Evolutionary conservation across 2,888 invertebrate species (phyloP), one percentile per base, ranked within the genome.

Genomic region (Podotricha telesiphe): DNA sequence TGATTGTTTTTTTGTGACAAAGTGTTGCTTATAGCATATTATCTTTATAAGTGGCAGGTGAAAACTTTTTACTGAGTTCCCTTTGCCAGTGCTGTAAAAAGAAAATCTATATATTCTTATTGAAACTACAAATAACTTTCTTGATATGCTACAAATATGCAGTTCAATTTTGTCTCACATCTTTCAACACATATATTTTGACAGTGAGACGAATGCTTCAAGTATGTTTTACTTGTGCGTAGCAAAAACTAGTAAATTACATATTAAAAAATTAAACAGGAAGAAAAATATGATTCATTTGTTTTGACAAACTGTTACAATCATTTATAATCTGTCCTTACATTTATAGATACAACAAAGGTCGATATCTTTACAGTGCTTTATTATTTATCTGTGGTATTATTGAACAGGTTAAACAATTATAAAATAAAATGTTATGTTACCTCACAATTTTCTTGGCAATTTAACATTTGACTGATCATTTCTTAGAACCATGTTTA

Each of bases 401-500:
- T n/a, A 56, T 28, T 48, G 37, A 17, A 56, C 47, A n/a, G 20
- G 17, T 28, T 40, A 10, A 37, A 6, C 20, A 34, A 58, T 58
- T 3, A 7, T 53, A 22, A 22, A 22, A 58, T 22, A 40, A 15
- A 47, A n/a, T 42, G 10, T 19, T 22, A 59, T 22, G n/a, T 59
- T 34, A 50, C 19, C 19, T 19, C 11, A 50, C 13, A 17, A 37
- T 59, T 66, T 50, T 42, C 40, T 51, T 50, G 42, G 40, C 59
- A 51, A 59, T 59, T 66, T 59, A 50, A 66, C 50, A 59, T 37
- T 40, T 59, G 20, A 59, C 13, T 47, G 19, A 40, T 34, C 37
- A 58, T 66, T 66, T 66, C 66, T 40, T 51, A 50, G 66, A 66
- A 66, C 22, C 42, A 19, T 28, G 59, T 59, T 66, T 59, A 42